Evolutionary conservation across 2,797 vertebrate genomes (phyloP), one percentile per base, ranked within the genome.

Genomic region (Eidolon dupreanum): DNA sequence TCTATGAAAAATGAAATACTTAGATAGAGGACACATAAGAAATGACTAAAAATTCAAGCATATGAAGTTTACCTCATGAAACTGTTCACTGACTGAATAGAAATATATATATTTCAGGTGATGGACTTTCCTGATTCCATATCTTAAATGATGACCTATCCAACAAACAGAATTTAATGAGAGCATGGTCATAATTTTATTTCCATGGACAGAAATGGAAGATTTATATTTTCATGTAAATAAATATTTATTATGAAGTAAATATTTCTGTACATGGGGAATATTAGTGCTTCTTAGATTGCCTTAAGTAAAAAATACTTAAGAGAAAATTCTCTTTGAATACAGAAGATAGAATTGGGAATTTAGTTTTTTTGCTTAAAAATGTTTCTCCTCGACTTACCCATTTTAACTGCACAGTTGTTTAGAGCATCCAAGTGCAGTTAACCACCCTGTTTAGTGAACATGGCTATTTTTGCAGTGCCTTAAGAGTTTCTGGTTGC

Each of bases 1-100:
- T 68, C 77, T 95, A 65, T 12, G 12, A 97, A 74, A 98, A 97
- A 93, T 88, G 20, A 96, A 97, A 88, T 94, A 46, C 33, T 89
- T 81, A 93, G 0, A 24, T 96, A 19, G 10, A 1, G 0, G 59
- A 15, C 22, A 20, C 15, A 51, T 20, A 26, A 65, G n/a, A 5
- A 66, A 66, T 7, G 38, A 26, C 19, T 81, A 57, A 79, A 90
- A 81, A 38, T 28, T 82, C 70, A 91, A 88, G 51, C 16, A 73
- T 90, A 59, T n/a, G 91, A 84, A 74, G 46, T 92, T 96, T 90
- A 20, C 49, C 31, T 83, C 22, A 36, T 88, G 53, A 93, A 93
- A 9, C 20, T 94, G 6, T 90, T 81, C 86, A 78, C 59, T 95
- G 38, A 86, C 36, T 38, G 8, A 3, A 51, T 77, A 88, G 13